phyloP scores from a whole-genome alignment of 1,140 invertebrate genomes.

The Bilobella aurantiaca region DNA sequence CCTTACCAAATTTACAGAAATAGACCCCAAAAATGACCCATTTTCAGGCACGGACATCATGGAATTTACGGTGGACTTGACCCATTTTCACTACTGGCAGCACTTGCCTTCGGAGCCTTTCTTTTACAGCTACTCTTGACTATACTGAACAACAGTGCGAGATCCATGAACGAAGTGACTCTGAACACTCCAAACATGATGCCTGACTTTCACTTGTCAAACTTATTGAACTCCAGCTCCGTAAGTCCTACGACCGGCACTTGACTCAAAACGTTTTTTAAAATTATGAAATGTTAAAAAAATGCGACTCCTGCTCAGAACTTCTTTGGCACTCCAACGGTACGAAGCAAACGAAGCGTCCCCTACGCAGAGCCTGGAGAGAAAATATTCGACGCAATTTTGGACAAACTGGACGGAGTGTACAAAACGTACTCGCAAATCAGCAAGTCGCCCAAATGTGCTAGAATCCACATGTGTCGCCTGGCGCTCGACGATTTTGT shows the following conservation, averaged over 20 bases:
- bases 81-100: slow-evolving; percentile 33
- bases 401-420: slow-evolving; percentile 31
- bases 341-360: slow-evolving; percentile 17
- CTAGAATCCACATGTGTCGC: slow-evolving; percentile 30
- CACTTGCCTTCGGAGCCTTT: slow-evolving; percentile 34
- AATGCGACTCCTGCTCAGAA: slow-evolving; percentile 23
- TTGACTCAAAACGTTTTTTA: slow-evolving; percentile 3
- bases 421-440: slow-evolving; percentile 29
- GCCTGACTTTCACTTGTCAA: slow-evolving; percentile 34
- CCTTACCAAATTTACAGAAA: too few relatives aligned
- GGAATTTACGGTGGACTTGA: slow-evolving; percentile 34
- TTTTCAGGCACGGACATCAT: slow-evolving; percentile 5
- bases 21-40: not conserved
- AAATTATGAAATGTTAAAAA: too few relatives aligned
- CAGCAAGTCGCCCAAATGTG: slow-evolving; percentile 23
- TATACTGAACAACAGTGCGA: slow-evolving; percentile 27
- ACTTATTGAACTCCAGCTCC: slow-evolving; percentile 23
- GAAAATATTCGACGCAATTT: slow-evolving; percentile 21
- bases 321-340: slow-evolving; percentile 33
- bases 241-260: slow-evolving; percentile 23
- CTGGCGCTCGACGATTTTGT: slow-evolving; percentile 22
- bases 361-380: slow-evolving; percentile 3
- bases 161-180: slow-evolving; percentile 33
- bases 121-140: slow-evolving; percentile 33
- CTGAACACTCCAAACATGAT: slow-evolving; percentile 28